phyloP scores from a whole-genome alignment of 1,140 invertebrate genomes.

The Bombus picipes region DNA sequence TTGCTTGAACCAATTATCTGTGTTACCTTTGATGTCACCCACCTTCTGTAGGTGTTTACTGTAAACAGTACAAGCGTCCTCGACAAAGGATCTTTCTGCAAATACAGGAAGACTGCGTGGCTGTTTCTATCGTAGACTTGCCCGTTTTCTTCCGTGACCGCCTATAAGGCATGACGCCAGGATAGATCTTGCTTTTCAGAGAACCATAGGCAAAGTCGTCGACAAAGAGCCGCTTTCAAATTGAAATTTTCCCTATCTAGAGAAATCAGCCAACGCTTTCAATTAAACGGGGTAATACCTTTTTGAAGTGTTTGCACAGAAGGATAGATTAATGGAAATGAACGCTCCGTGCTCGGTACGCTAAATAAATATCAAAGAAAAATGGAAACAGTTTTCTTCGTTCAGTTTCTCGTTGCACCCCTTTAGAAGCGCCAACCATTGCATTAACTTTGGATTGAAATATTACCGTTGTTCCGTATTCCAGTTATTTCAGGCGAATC shows the following conservation, averaged over 20 bases:
- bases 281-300: slow-evolving; percentile 28
- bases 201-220: slow-evolving; percentile 42
- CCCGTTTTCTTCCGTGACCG: slow-evolving; percentile 56
- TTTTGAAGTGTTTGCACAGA: slow-evolving; percentile 23
- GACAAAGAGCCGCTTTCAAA: slow-evolving; percentile 62
- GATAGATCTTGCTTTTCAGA: slow-evolving; percentile 52
- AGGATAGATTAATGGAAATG: slow-evolving; percentile 36
- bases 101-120: slow-evolving; percentile 56
- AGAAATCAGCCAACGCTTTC: slow-evolving; percentile 40
- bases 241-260: slow-evolving; percentile 56
- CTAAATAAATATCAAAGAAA: slow-evolving; percentile 39
- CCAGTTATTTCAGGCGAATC: background rate
- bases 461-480: background rate
- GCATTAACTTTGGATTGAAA: slow-evolving; percentile 15
- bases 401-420: background rate
- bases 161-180: slow-evolving; percentile 11
- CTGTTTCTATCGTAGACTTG: slow-evolving; percentile 1
- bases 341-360: background rate
- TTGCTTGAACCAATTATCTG: slow-evolving; percentile 65
- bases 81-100: slow-evolving; percentile 66
- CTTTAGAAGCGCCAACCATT: background rate
- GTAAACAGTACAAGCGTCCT: slow-evolving; percentile 52
- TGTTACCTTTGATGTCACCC: slow-evolving; percentile 65
- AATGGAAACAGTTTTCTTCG: slow-evolving; percentile 31
- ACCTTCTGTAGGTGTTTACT: slow-evolving; percentile 60